phyloP scores from a whole-genome alignment of 2,888 invertebrate genomes.

The Apamea sordens region DNA sequence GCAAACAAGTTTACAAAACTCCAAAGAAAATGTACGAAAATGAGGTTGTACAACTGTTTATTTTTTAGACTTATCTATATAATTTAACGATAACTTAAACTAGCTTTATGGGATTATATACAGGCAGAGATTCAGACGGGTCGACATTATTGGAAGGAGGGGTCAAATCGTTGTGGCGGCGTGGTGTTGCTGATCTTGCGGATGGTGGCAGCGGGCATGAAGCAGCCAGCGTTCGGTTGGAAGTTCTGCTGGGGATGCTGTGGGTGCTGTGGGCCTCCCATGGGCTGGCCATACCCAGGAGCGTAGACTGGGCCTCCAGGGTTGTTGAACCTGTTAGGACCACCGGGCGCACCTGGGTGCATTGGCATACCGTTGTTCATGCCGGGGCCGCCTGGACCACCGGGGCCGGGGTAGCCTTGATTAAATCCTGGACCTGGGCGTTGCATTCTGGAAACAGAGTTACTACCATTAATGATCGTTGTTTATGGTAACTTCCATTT shows the following conservation, averaged over 20 bases:
- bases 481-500: background rate
- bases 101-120: conserved; percentile 46
- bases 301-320: conserved; percentile 67
- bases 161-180: conserved; percentile 72
- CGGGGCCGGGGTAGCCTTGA: conserved; percentile 65
- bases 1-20: conserved; percentile 1
- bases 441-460: conserved; percentile 79
- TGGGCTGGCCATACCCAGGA: conserved; percentile 73
- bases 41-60: conserved; percentile 49
- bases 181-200: conserved; percentile 76
- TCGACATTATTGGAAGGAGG: conserved; percentile 66
- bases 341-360: conserved; percentile 65
- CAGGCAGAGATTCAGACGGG: conserved; percentile 63
- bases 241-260: conserved; percentile 66
- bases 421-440: conserved; percentile 78
- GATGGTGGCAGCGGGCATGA: conserved; percentile 79
- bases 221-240: conserved; percentile 72
- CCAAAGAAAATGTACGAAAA: conserved; percentile 16
- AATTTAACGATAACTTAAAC: conserved; percentile 58
- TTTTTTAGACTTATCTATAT: conserved; percentile 41
- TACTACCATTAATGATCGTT: background rate
- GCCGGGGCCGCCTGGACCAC: conserved; percentile 50
- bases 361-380: conserved; percentile 66
- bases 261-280: conserved; percentile 63
- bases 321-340: conserved; percentile 52